These are phyloP conservation scores for Hirundo rustica DNA, from an alignment of 2,797 vertebrate genomes.

Conservation along the genomic window DNA sequence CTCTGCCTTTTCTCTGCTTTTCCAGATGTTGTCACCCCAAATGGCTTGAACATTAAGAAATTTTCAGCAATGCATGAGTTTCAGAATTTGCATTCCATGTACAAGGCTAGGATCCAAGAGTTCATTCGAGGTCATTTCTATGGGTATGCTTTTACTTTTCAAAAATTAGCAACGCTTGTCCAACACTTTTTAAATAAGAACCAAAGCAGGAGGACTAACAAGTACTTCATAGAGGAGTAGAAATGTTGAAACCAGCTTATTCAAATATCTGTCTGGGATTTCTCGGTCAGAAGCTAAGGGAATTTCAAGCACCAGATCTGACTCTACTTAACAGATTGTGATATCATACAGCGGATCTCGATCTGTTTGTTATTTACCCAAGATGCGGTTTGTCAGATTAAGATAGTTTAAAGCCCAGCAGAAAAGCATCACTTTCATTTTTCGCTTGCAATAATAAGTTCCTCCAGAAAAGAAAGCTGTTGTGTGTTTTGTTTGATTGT, in stretches of 20 bases:
- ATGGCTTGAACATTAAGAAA: slow-evolving; percentile 95
- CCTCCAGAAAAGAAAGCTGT: neutral
- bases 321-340: neutral
- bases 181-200: neutral
- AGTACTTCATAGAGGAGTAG: neutral
- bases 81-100: slow-evolving; percentile 93
- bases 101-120: slow-evolving; percentile 91
- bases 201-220: neutral
- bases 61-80: slow-evolving; percentile 98
- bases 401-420: neutral
- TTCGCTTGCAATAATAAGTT: neutral
- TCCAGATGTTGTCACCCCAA: slow-evolving; percentile 93
- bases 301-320: neutral
- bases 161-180: neutral
- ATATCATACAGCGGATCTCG: neutral
- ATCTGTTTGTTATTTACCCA: neutral
- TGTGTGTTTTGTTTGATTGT: neutral
- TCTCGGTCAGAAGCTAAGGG: neutral
- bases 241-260: neutral
- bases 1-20: slow-evolving; percentile 57
- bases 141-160: slow-evolving; percentile 80
- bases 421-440: neutral
- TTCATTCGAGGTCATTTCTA: slow-evolving; percentile 97
- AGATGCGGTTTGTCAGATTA: neutral
- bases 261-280: neutral